Evolutionary conservation across 2,888 invertebrate genomes (phyloP).

Genomic region (Ceriagrion tenellum): DNA sequence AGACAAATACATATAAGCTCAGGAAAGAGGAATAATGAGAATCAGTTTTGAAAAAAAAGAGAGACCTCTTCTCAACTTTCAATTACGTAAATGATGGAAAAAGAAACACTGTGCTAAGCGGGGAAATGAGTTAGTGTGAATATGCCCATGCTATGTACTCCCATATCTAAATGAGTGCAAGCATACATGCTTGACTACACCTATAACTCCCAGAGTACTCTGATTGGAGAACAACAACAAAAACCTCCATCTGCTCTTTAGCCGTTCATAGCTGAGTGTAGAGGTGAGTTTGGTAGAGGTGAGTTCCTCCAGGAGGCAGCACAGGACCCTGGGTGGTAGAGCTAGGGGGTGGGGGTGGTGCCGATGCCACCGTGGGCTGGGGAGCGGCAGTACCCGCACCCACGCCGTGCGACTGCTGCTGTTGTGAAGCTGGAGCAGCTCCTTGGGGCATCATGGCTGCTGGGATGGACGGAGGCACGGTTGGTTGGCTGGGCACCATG

Average conservation of each 20-base stretch:
- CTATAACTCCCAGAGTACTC: background rate
- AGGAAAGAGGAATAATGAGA: background rate
- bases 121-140: background rate
- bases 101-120: background rate
- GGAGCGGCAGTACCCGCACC: background rate
- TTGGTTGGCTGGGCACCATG: background rate
- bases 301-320: slow-evolving; percentile 61
- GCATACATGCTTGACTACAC: background rate
- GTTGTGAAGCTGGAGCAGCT: background rate
- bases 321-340: slow-evolving; percentile 36
- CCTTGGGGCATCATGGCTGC: slow-evolving; percentile 38
- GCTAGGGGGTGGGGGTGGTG: slow-evolving; percentile 32
- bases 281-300: slow-evolving; percentile 69
- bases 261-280: slow-evolving; percentile 68
- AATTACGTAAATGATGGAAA: background rate
- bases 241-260: background rate
- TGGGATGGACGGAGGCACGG: slow-evolving; percentile 40
- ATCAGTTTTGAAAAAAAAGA: background rate
- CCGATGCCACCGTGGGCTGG: background rate
- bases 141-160: background rate
- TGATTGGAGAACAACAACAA: background rate
- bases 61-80: background rate
- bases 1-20: background rate
- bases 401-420: background rate
- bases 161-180: background rate